phyloP scores from a whole-genome alignment of 2,888 invertebrate genomes.

The Tryphoninae sp. region DNA sequence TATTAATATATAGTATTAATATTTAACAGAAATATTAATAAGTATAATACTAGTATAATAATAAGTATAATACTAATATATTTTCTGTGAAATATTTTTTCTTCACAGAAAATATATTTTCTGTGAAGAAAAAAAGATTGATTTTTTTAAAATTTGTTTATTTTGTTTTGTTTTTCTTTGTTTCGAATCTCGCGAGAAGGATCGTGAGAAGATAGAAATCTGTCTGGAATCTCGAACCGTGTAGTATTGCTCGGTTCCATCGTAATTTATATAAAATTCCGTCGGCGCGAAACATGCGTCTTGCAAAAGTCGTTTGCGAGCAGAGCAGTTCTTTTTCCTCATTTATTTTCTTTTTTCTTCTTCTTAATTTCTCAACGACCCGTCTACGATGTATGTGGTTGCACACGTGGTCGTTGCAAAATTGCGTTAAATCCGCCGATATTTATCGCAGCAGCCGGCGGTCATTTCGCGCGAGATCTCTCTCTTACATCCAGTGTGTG shows the following conservation, averaged over 20 bases:
- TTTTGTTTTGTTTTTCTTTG: not conserved
- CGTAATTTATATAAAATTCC: slow-evolving; percentile 52
- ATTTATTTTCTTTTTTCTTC: slow-evolving; percentile 8
- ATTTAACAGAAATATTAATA: too few relatives aligned
- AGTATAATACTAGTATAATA: too few relatives aligned
- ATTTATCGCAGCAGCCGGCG: slow-evolving; percentile 60
- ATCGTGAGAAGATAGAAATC: slow-evolving; percentile 49
- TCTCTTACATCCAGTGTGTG: slow-evolving; percentile 25
- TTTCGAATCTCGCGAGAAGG: not conserved
- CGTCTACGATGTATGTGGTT: slow-evolving; percentile 28
- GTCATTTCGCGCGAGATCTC: slow-evolving; percentile 57
- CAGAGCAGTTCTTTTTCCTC: slow-evolving; percentile 15
- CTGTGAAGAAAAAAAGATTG: too few relatives aligned
- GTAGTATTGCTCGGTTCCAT: slow-evolving; percentile 34
- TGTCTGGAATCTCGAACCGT: slow-evolving; percentile 35
- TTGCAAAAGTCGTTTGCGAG: slow-evolving; percentile 56
- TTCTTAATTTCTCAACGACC: slow-evolving; percentile 19
- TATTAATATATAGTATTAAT: too few relatives aligned
- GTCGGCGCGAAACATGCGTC: slow-evolving; percentile 45
- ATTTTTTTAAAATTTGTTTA: not conserved
- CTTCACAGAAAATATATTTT: too few relatives aligned
- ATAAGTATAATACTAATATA: too few relatives aligned
- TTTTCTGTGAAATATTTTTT: too few relatives aligned
- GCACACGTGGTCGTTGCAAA: slow-evolving; percentile 47
- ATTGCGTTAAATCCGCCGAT: slow-evolving; percentile 59